These are phyloP conservation scores for Pollenia angustigena DNA, from an alignment of 2,888 invertebrate species.

Conservation along the genomic window DNA sequence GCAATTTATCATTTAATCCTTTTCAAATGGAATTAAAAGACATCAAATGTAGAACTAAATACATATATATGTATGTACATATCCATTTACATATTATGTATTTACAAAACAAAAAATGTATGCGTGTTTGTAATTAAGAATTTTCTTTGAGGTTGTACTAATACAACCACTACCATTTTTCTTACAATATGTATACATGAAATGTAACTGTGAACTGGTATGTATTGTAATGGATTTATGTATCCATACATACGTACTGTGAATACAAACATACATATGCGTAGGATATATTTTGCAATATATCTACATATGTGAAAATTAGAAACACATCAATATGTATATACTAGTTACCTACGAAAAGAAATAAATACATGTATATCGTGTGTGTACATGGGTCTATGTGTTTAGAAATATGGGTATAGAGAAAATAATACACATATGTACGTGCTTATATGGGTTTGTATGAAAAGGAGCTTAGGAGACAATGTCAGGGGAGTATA, in stretches of 20 bases:
- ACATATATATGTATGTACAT: too few species aligned
- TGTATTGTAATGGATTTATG: neutral
- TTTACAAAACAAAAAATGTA: too few species aligned
- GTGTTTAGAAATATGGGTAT: neutral
- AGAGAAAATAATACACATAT: neutral
- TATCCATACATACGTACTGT: neutral
- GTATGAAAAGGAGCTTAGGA: constrained; percentile 37
- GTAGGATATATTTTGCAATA: constrained; percentile 24
- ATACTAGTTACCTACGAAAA: neutral
- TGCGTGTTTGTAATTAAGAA: too few species aligned
- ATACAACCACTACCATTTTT: too few species aligned
- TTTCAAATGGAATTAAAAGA: too few species aligned
- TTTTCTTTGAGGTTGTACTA: too few species aligned
- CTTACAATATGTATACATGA: too few species aligned
- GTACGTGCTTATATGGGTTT: neutral
- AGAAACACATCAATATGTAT: constrained; percentile 52
- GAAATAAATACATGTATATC: neutral
- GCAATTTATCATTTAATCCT: too few species aligned
- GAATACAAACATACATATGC: constrained; percentile 39
- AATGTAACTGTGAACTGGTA: neutral
- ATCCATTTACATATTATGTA: too few species aligned
- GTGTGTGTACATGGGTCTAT: neutral
- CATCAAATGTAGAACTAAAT: too few species aligned
- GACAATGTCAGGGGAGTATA: constrained; percentile 67
- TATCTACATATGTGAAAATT: constrained; percentile 31